Conservation (phyloP, 2,797 vertebrate genomes). For the Acrossocheilus wenchowensis region DNA sequence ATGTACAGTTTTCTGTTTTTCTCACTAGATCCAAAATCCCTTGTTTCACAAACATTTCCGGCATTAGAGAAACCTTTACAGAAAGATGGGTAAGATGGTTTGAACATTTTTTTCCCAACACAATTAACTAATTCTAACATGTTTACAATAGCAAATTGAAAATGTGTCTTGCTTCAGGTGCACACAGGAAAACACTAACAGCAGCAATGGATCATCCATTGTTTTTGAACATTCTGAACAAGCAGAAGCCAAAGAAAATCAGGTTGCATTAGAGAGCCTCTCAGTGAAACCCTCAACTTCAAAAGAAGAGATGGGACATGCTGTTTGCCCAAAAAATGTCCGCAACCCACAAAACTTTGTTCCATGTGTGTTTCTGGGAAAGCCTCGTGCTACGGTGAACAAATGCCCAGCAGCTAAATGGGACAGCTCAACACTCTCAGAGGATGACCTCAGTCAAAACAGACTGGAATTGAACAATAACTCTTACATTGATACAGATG, state of each 20-base stretch:
- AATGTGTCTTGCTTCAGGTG: slow-evolving; percentile 24
- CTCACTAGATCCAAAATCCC: slow-evolving; percentile 67
- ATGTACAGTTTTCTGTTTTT: slow-evolving; percentile 20
- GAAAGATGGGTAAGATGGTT: slow-evolving; percentile 68
- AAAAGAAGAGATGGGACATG: slow-evolving; percentile 61
- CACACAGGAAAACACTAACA: slow-evolving; percentile 72
- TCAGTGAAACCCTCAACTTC: slow-evolving; percentile 55
- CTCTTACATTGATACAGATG: slow-evolving; percentile 66
- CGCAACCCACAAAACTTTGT: slow-evolving; percentile 73
- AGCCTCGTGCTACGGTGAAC: slow-evolving; percentile 34
- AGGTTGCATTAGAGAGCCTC: slow-evolving; percentile 33
- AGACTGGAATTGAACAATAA: slow-evolving; percentile 75
- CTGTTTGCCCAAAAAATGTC: slow-evolving; percentile 68
- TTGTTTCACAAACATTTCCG: slow-evolving; percentile 69
- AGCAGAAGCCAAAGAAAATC: slow-evolving; percentile 56
- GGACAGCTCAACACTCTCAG: slow-evolving; percentile 66
- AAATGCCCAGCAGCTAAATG: slow-evolving; percentile 71
- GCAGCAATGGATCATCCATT: slow-evolving; percentile 82
- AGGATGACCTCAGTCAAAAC: slow-evolving; percentile 68
- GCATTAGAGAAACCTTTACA: slow-evolving; percentile 77
- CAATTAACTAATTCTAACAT: neutral
- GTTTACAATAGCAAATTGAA: neutral
- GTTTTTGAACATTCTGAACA: slow-evolving; percentile 84
- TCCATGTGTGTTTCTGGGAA: slow-evolving; percentile 80
- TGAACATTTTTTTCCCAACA: neutral